phyloP scores from a whole-genome alignment of 2,797 vertebrate species.

The Sebastiscus tertius region DNA sequence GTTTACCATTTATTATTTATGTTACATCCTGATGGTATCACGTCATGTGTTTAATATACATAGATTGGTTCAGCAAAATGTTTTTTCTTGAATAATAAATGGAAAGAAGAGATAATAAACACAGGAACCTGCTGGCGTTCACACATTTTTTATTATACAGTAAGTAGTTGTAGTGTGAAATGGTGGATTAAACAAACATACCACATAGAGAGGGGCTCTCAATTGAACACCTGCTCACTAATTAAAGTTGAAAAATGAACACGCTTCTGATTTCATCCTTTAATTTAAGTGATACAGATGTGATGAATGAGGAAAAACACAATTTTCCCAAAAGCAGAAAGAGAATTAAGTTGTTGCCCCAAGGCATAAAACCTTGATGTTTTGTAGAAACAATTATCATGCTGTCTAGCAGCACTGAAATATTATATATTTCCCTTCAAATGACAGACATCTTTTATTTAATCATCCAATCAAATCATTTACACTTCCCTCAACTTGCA shows the following conservation, averaged over 20 bases:
- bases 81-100: neutral
- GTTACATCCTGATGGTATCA: neutral
- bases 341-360: neutral
- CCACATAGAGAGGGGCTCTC: neutral
- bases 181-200: neutral
- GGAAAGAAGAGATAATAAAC: neutral
- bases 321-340: neutral
- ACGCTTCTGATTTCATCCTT: neutral
- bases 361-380: neutral
- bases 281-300: neutral
- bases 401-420: neutral
- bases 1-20: neutral
- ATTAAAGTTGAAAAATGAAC: slow-evolving; percentile 4
- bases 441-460: neutral
- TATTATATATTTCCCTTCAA: neutral
- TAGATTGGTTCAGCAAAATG: neutral
- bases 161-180: neutral
- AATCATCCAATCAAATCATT: neutral
- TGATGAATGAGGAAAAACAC: neutral
- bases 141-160: slow-evolving; percentile 13
- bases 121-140: neutral
- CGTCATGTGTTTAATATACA: neutral
- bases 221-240: neutral
- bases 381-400: neutral
- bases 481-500: neutral